Conservation (phyloP, 2,888 invertebrate genomes). For the Saturnia japonica region DNA sequence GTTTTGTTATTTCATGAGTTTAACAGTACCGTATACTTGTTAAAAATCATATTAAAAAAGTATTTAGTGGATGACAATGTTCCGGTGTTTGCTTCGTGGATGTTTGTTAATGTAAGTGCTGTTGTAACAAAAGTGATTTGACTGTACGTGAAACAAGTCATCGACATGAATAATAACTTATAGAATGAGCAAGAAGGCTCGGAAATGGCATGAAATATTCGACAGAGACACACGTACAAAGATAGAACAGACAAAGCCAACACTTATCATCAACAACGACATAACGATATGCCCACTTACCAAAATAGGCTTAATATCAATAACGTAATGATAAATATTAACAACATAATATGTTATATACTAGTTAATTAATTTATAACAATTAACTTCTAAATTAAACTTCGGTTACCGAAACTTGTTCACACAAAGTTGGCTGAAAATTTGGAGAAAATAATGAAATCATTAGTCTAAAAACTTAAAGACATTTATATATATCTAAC, state of each 20-base stretch:
- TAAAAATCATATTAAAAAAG: background rate
- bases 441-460: slow-evolving; percentile 67
- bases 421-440: slow-evolving; percentile 82
- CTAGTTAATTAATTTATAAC: slow-evolving; percentile 64
- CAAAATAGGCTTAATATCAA: slow-evolving; percentile 64
- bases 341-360: slow-evolving; percentile 59
- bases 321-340: slow-evolving; percentile 57
- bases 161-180: slow-evolving; percentile 50
- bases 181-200: slow-evolving; percentile 45
- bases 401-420: slow-evolving; percentile 77
- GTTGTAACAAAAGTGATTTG: slow-evolving; percentile 11
- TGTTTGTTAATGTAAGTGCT: background rate
- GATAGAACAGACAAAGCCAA: slow-evolving; percentile 73
- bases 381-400: slow-evolving; percentile 73
- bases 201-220: slow-evolving; percentile 50
- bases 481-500: slow-evolving; percentile 22
- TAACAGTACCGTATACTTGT: background rate
- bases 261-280: slow-evolving; percentile 64
- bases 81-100: background rate
- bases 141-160: slow-evolving; percentile 26
- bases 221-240: slow-evolving; percentile 59
- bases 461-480: slow-evolving; percentile 64
- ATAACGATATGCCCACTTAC: slow-evolving; percentile 68
- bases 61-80: background rate
- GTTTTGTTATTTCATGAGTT: background rate